Evolutionary conservation across 2,113 vertebrate species (phyloP), one percentile per base, ranked within the genome.

Genomic region (Lepus timidus): DNA sequence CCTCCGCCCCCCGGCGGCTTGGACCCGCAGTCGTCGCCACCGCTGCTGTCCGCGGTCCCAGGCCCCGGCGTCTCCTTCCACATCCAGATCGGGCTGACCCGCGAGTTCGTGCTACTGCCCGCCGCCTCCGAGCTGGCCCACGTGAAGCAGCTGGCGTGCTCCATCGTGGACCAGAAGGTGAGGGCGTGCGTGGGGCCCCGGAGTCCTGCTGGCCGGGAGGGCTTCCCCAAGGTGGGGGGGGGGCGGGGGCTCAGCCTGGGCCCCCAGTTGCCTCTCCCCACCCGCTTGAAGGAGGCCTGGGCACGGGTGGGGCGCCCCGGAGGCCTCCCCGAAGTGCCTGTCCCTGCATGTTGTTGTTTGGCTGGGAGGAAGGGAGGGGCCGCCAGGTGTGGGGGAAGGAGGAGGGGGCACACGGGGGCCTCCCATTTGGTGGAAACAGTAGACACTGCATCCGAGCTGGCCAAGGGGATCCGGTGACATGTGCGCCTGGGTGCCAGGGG

Each of bases 101-200:
- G 99, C 74, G 99, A 99, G 91, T 99, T 99, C 14, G 99, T 99
- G 85, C 96, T 99, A 95, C 94, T 99, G 96, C 98, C 99, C 7
- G 98, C 98, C 52, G 97, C 97, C 31, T 98, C 99, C 0, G 99
- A 99, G 97, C 90, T 99, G 97, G 99, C 99, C 68, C 99, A 99
- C 17, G 98, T 99, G 91, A 99, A 99, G 91, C 99, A 99, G 90
- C 98, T 99, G 9, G 99, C 99, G 94, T 99, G 99, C 96, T 99
- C 99, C 95, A 99, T 99, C 80, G 99, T 99, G 81, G 99, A 99
- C 97, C 99, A 99, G 96, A 99, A 99, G 99, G 99, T 99, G 70
- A 85, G 90, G 25, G 49, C 20, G 3, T 55, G 0, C 19, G 44
- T 8, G 44, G 76, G 78, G 23, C 51, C 27, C 44, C n/a, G 55